Percentiles rank a stretch among this genome's conserved stretches.
These are phyloP conservation scores for Colaptes auratus DNA, from an alignment of 2,113 vertebrate species.

Conservation along the genomic window DNA sequence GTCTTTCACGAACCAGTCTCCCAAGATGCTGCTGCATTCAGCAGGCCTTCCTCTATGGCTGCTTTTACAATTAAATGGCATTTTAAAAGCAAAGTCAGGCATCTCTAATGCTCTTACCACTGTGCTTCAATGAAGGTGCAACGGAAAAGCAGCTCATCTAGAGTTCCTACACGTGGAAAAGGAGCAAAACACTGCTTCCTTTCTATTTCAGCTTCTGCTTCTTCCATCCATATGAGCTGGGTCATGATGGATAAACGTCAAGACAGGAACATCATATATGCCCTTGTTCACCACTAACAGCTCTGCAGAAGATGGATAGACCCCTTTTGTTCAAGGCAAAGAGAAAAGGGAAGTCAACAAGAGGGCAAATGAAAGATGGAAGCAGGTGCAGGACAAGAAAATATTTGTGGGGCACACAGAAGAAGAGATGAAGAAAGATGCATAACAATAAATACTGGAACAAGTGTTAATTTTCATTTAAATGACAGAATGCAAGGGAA, in stretches of 20 bases:
- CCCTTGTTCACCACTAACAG: not conserved
- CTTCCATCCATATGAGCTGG: not conserved
- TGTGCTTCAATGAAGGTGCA: not conserved
- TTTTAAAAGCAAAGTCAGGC: not conserved
- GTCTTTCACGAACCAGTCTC: not conserved
- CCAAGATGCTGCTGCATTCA: not conserved
- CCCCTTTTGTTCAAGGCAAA: not conserved
- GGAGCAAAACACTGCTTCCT: not conserved
- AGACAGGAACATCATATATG: not conserved
- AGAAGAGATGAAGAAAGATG: not conserved
- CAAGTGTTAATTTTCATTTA: not conserved
- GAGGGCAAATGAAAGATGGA: not conserved
- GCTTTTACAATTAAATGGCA: not conserved
- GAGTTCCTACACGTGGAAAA: not conserved
- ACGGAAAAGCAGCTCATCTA: not conserved
- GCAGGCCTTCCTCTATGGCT: not conserved
- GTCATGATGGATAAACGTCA: not conserved
- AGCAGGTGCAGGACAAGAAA: not conserved
- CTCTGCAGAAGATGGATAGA: not conserved
- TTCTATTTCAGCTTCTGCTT: not conserved
- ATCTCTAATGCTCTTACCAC: not conserved
- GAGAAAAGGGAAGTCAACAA: not conserved
- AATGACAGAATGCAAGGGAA: not conserved
- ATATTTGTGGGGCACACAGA: not conserved
- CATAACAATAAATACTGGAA: not conserved